phyloP scores from a whole-genome alignment of 2,113 vertebrate genomes.

The Peromyscus californicus region DNA sequence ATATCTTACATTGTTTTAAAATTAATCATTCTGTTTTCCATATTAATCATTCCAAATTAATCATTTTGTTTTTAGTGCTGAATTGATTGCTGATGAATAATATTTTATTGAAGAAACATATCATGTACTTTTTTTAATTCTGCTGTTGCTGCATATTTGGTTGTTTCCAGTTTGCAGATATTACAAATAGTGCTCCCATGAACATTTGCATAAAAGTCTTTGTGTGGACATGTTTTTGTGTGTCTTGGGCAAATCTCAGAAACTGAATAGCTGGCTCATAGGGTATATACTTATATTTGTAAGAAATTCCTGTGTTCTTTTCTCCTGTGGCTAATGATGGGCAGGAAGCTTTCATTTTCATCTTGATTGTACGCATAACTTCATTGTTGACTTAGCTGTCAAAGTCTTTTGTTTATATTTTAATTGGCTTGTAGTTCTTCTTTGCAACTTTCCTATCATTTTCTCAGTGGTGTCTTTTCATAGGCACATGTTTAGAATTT shows the following conservation, averaged over 20 bases:
- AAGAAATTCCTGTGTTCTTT: background rate
- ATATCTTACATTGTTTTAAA: background rate
- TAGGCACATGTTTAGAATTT: slow-evolving; percentile 40
- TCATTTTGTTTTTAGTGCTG: background rate
- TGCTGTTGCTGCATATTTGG: background rate
- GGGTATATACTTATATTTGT: background rate
- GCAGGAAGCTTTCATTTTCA: slow-evolving; percentile 31
- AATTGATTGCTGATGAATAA: slow-evolving; percentile 17
- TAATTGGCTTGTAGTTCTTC: slow-evolving; percentile 27
- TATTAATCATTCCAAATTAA: background rate
- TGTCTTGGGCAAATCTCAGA: background rate
- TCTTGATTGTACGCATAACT: background rate
- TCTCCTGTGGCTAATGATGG: slow-evolving; percentile 3
- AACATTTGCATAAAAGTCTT: slow-evolving; percentile 44
- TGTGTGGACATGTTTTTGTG: background rate
- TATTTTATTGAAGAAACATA: background rate
- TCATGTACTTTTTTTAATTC: background rate
- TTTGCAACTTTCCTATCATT: background rate
- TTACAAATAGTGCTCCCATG: background rate
- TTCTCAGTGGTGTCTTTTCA: slow-evolving; percentile 45
- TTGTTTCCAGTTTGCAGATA: slow-evolving; percentile 6
- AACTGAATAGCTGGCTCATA: background rate
- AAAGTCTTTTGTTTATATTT: slow-evolving; percentile 36
- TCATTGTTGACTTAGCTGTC: slow-evolving; percentile 36
- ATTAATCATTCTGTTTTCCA: background rate